Base-by-base conservation (phyloP, 2,888 invertebrate species). In the Congeria kusceri region DNA sequence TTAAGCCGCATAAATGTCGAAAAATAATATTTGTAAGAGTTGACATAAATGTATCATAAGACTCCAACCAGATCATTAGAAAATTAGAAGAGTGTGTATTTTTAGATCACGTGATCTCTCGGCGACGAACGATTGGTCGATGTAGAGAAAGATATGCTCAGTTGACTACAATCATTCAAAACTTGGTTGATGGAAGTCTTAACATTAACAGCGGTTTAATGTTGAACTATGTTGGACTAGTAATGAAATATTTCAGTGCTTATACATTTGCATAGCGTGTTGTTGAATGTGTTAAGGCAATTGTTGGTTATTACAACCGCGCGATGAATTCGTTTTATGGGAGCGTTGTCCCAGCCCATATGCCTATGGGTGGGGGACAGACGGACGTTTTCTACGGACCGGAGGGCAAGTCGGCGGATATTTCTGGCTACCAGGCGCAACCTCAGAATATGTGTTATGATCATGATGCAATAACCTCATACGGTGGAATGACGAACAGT, bases 371-470 rank as follows among this genome's bases (percentile, higher is more conserved):
- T 53, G 62, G 77, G 44, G 86, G 84, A 67, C 86, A 81, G 56
- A 84, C 87, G 78, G 87, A 87, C 66, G 73, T 82, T 25, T 87
- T 73, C 58, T 87, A 86, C 66, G 80, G 80, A 46, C 77, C 82
- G 23, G 82, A 85, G 53, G 84, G 80, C 63, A 84, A 82, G 61
- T 56, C 66, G 27, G 44, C 83, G 77, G 87, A 87, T 58, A 76
- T 75, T 44, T 66, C 65, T 62, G 53, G 53, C 53, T 86, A 77
- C 63, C 84, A 86, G 70, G 68, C 81, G n/a, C 63, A 73, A 47
- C 65, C 75, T 29, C 86, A 85, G 61, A 84, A 75, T 77, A 85
- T 87, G 87, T 87, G 87, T 77, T 87, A 76, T 57, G 86, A 87
- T 59, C 85, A 83, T 65, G 86, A 86, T 46, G 76, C 82, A 62